phyloP scores from a whole-genome alignment of 2,888 invertebrate genomes.

The Cryptosula pallasiana region DNA sequence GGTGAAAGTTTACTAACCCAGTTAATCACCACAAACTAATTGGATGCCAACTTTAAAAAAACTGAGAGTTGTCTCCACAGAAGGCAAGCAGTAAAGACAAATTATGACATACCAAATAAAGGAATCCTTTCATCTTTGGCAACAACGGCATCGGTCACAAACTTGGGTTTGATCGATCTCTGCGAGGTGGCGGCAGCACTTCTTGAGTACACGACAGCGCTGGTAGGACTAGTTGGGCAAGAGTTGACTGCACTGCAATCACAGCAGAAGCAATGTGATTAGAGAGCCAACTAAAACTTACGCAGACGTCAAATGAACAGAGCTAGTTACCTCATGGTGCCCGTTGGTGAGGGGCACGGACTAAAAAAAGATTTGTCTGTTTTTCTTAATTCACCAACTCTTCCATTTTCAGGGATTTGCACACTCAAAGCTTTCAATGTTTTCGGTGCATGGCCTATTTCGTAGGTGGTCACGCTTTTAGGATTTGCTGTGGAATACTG shows the following conservation, averaged over 20 bases:
- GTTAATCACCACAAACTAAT: neutral
- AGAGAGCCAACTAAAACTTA: too few species aligned
- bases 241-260: constrained; percentile 83
- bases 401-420: constrained; percentile 69
- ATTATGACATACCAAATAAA: neutral
- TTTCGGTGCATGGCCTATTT: constrained; percentile 57
- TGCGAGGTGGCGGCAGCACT: neutral
- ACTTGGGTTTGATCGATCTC: neutral
- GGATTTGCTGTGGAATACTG: neutral
- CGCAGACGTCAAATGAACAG: too few species aligned
- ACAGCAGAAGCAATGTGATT: too few species aligned
- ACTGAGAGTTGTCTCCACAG: neutral
- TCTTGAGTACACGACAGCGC: constrained; percentile 27
- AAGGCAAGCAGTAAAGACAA: too few species aligned
- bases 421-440: constrained; percentile 60
- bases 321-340: constrained; percentile 53
- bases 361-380: constrained; percentile 59
- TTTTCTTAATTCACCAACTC: neutral
- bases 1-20: too few species aligned
- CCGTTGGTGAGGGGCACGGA: constrained; percentile 54
- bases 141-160: neutral
- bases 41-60: neutral
- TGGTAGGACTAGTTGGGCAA: constrained; percentile 83
- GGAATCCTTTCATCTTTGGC: constrained; percentile 12
- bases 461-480: neutral